Percentiles rank a stretch among this genome's conserved stretches.
phyloP scores from a whole-genome alignment of 1,140 invertebrate genomes.

The Drosophila erecta region DNA sequence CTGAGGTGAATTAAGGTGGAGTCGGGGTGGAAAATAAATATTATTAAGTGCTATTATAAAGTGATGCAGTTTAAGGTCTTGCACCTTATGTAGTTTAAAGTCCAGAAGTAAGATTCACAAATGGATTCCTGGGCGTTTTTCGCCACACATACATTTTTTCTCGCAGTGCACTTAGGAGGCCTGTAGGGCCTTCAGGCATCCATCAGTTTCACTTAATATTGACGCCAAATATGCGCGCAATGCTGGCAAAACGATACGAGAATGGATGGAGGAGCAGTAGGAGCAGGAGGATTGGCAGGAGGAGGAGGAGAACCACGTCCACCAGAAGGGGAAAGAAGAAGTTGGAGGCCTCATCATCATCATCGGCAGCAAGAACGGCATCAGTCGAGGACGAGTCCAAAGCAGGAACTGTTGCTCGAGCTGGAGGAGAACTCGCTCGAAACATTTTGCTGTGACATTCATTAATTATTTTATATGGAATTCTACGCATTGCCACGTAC shows the following conservation, averaged over 20 bases:
- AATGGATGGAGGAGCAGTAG: slow-evolving; percentile 17
- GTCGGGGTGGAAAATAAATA: no score
- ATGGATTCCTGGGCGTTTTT: no score
- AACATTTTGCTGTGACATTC: slow-evolving; percentile 84
- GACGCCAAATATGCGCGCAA: slow-evolving; percentile 84
- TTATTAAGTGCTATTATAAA: no score
- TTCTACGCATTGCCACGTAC: slow-evolving; percentile 84
- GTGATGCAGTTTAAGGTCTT: no score
- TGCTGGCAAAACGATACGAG: slow-evolving; percentile 83
- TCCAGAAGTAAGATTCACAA: no score
- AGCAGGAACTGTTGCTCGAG: slow-evolving; percentile 16
- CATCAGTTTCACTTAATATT: slow-evolving; percentile 85
- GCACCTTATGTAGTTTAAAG: no score
- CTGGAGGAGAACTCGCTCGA: slow-evolving; percentile 34
- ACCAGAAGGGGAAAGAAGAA: slow-evolving; percentile 14
- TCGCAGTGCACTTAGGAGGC: slow-evolving; percentile 26
- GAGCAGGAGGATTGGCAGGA: background rate
- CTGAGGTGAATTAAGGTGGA: no score
- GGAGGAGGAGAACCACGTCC: slow-evolving; percentile 1
- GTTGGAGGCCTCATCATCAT: slow-evolving; percentile 7
- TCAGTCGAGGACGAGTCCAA: slow-evolving; percentile 22
- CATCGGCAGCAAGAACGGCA: slow-evolving; percentile 19
- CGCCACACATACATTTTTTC: slow-evolving; percentile 9
- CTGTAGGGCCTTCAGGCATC: slow-evolving; percentile 63
- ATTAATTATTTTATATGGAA: slow-evolving; percentile 85